A percentile compares a stretch with the other conserved stretches of the same genome.
Conservation (phyloP, 1,140 invertebrate genomes). For the Drosophila orena region DNA sequence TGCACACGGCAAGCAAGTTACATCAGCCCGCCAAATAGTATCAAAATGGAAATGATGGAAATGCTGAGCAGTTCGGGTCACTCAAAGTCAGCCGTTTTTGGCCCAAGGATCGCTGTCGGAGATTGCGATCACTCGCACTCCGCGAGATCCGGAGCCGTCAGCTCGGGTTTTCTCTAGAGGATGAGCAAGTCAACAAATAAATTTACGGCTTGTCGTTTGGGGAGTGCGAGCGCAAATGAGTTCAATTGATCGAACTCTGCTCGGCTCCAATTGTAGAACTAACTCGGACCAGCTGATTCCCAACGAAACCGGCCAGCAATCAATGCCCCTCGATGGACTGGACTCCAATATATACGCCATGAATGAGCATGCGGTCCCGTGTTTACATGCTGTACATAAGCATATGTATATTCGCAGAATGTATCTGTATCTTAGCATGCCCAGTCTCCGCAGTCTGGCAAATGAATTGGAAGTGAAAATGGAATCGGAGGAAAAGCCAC, state of each 20-base stretch:
- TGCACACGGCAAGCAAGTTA: slow-evolving; percentile 57
- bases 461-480: slow-evolving; percentile 36
- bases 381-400: slow-evolving; percentile 21
- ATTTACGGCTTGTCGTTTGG: slow-evolving; percentile 57
- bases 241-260: slow-evolving; percentile 64
- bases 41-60: slow-evolving; percentile 19
- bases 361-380: background rate
- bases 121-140: slow-evolving; percentile 27
- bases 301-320: slow-evolving; percentile 69
- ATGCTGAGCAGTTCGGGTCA: slow-evolving; percentile 11
- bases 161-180: slow-evolving; percentile 28
- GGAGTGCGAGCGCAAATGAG: slow-evolving; percentile 44
- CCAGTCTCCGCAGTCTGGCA: slow-evolving; percentile 17
- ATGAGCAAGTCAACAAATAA: slow-evolving; percentile 58
- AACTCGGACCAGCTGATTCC: slow-evolving; percentile 75
- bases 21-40: slow-evolving; percentile 47
- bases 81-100: slow-evolving; percentile 25
- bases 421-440: slow-evolving; percentile 7
- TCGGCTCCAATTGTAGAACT: slow-evolving; percentile 58
- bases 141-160: slow-evolving; percentile 33
- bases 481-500: slow-evolving; percentile 51
- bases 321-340: slow-evolving; percentile 37
- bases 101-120: slow-evolving; percentile 30
- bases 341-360: slow-evolving; percentile 14
- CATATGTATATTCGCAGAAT: slow-evolving; percentile 9